A percentile compares a stretch with the other conserved stretches of the same genome.
These are phyloP conservation scores for Virgularia gustaviana DNA, from an alignment of 92 coral and sea anemone genomes.

Conservation along the genomic window DNA sequence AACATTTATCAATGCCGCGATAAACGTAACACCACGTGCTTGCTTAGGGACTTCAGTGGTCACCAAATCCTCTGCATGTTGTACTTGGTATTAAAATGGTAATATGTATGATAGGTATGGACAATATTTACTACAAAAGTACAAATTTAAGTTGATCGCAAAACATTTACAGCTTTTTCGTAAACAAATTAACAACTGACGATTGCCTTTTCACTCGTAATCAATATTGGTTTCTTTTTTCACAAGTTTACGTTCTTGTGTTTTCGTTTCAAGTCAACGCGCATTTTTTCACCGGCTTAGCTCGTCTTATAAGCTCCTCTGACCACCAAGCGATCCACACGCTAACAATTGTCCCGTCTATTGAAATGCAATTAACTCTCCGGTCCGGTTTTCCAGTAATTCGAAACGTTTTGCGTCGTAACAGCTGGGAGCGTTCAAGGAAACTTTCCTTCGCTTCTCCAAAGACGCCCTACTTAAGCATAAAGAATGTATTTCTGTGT, in stretches of 20 bases:
- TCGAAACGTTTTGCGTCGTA: background rate
- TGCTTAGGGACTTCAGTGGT: background rate
- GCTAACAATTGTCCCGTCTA: background rate
- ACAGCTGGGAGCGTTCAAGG: constrained; percentile 10
- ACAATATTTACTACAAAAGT: constrained; percentile 37
- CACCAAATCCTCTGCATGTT: background rate
- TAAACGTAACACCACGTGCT: background rate
- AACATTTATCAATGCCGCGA: background rate
- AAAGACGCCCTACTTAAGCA: background rate
- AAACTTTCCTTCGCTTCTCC: background rate
- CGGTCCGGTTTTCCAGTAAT: constrained; percentile 25
- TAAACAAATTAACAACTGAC: constrained; percentile 34
- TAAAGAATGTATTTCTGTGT: constrained; percentile 17
- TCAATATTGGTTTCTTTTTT: constrained; percentile 6
- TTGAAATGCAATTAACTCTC: constrained; percentile 14
- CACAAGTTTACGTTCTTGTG: background rate
- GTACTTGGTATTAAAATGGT: constrained; percentile 30
- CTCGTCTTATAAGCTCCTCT: background rate
- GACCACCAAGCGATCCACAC: constrained; percentile 13
- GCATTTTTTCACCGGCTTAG: constrained; percentile 3
- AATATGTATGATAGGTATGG: constrained; percentile 27
- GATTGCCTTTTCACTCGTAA: constrained; percentile 1
- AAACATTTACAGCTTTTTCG: constrained; percentile 42
- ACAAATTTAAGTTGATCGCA: constrained; percentile 45
- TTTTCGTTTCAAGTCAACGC: background rate